Evolutionary conservation across 2,888 invertebrate species (phyloP).

Genomic region (Drosophila ochracea): DNA sequence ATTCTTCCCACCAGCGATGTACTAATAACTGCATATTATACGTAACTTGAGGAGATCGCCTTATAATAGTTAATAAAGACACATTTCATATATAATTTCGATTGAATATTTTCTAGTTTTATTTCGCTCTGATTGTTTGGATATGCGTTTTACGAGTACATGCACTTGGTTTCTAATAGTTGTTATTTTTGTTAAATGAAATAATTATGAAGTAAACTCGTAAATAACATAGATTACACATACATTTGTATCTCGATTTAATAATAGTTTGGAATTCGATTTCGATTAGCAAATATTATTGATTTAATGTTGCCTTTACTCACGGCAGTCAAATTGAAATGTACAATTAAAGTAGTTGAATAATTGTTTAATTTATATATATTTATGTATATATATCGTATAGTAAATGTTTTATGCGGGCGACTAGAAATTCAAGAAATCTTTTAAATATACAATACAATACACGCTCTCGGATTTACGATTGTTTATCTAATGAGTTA

Average conservation of each 20-base stretch:
- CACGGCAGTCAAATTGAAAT: slow-evolving; percentile 49
- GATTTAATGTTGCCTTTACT: slow-evolving; percentile 26
- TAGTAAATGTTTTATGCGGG: slow-evolving; percentile 77
- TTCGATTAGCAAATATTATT: slow-evolving; percentile 43
- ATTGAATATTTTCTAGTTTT: slow-evolving; percentile 73
- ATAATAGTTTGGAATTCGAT: slow-evolving; percentile 27
- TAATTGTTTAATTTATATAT: slow-evolving; percentile 48
- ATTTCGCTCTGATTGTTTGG: slow-evolving; percentile 77
- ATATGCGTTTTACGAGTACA: slow-evolving; percentile 67
- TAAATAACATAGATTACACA: slow-evolving; percentile 36
- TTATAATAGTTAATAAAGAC: background rate
- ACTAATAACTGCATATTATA: background rate
- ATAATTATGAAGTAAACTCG: slow-evolving; percentile 28
- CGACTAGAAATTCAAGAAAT: slow-evolving; percentile 79
- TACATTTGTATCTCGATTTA: slow-evolving; percentile 8
- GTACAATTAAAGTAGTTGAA: slow-evolving; percentile 50
- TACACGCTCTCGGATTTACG: slow-evolving; percentile 62
- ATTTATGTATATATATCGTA: slow-evolving; percentile 25
- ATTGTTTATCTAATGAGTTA: slow-evolving; percentile 64
- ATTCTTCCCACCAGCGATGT: background rate
- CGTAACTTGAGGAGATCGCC: background rate
- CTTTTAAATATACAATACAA: slow-evolving; percentile 59
- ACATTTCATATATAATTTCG: slow-evolving; percentile 9
- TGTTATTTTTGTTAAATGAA: slow-evolving; percentile 41
- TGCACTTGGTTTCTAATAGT: slow-evolving; percentile 50